Evolutionary conservation across 2,797 vertebrate species (phyloP), one percentile per base, ranked within the genome.

Genomic region (Neosilurus mollespiculum): DNA sequence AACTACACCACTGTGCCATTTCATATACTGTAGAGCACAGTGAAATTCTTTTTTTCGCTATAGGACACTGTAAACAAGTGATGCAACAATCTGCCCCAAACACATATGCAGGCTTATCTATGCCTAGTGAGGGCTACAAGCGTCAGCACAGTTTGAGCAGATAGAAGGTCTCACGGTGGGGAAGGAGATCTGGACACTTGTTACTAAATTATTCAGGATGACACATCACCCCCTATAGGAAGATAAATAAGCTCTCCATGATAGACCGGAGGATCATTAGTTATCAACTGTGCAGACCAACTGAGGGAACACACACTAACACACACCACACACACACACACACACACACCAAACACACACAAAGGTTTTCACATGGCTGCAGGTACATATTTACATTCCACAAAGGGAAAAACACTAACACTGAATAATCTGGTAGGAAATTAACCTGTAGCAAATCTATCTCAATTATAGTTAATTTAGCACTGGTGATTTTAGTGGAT

Each of bases 151-250:
- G 86, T 62, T 3, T 88, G 90, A 90, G 90, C 92, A 93, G 91
- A 91, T 92, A 91, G 91, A 89, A 81, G 88, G 86, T 86, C 75
- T 90, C 90, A 88, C 87, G 82, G 49, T 14, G 76, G 86, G 87
- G 89, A 85, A 89, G 90, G 89, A 88, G 88, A 90, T 88, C 90
- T 89, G 91, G 93, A 93, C 90, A 93, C 92, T 94, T 92, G 91
- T 93, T 93, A 93, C 93, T 94, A 91, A 93, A 94, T 94, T 94
- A 95, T 94, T 94, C 93, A 94, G 91, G 91, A 92, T 91, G 92
- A 92, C 92, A 91, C 91, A 90, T 93, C 91, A 87, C 91, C 90
- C 91, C 90, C 90, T 90, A 88, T 84, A 89, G 87, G 90, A 93
- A 94, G 93, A 94, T 92, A 92, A 92, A 93, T 93, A 89, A 82